A percentile compares a stretch with the other conserved stretches of the same genome.
These are phyloP conservation scores for Tubulanus polymorphus DNA, from an alignment of 2,888 invertebrate genomes.

Conservation along the genomic window DNA sequence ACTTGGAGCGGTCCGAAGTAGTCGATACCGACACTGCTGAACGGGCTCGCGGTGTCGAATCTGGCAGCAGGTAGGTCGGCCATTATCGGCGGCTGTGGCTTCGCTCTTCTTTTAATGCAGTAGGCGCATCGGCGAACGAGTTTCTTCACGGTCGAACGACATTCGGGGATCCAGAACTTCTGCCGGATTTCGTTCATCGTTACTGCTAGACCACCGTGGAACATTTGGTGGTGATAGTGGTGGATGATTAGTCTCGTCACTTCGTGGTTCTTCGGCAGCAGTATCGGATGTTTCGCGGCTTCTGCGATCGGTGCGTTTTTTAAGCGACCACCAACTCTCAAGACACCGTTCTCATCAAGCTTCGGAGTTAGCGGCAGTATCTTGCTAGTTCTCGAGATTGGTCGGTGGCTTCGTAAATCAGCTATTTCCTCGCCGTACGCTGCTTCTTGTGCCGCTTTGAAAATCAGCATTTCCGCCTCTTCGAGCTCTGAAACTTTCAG, in stretches of 20 bases:
- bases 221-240: neutral
- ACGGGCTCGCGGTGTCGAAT: neutral
- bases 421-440: neutral
- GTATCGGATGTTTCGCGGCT: constrained; percentile 5
- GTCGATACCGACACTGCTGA: constrained; percentile 2
- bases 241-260: constrained; percentile 4
- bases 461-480: neutral
- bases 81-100: neutral
- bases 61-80: constrained; percentile 2
- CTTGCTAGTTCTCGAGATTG: neutral
- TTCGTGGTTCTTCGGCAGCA: constrained; percentile 3
- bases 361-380: neutral
- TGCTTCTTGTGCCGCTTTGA: neutral
- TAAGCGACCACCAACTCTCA: constrained; percentile 1
- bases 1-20: constrained; percentile 7
- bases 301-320: neutral
- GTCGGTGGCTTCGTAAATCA: neutral
- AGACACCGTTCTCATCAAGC: neutral
- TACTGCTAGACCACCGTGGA: neutral
- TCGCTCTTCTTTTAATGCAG: neutral
- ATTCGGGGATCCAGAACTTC: constrained; percentile 3
- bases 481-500: neutral
- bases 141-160: neutral
- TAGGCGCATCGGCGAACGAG: neutral
- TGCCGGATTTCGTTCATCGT: neutral